These are phyloP conservation scores for Zeuzera pyrina DNA, from an alignment of 2,888 invertebrate species.

Conservation along the genomic window DNA sequence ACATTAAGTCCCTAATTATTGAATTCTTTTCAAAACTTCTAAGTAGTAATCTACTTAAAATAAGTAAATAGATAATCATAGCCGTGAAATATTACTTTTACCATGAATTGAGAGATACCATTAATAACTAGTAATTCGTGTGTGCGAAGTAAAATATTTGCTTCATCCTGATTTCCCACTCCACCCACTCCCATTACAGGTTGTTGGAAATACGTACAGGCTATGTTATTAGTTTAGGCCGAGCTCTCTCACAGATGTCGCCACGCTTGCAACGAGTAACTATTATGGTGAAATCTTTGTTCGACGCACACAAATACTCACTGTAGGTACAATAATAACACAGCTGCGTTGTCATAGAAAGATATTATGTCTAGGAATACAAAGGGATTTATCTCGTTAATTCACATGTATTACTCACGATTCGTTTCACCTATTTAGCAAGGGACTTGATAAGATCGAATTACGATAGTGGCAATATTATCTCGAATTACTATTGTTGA, in stretches of 20 bases:
- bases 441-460: conserved; percentile 50
- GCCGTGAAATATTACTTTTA: too few relatives aligned
- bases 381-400: conserved; percentile 57
- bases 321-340: conserved; percentile 29
- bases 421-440: conserved; percentile 58
- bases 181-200: conserved; percentile 35
- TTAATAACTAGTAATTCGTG: conserved; percentile 10
- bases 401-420: conserved; percentile 62
- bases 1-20: not conserved
- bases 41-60: too few relatives aligned
- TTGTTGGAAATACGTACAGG: conserved; percentile 35
- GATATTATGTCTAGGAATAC: conserved; percentile 16
- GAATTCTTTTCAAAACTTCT: too few relatives aligned
- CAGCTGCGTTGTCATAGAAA: conserved; percentile 29
- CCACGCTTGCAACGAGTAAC: conserved; percentile 37
- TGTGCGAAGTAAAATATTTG: conserved; percentile 17
- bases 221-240: conserved; percentile 46
- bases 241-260: conserved; percentile 48
- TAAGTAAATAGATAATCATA: too few relatives aligned
- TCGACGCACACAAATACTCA: conserved; percentile 36
- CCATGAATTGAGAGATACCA: too few relatives aligned
- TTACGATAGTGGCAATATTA: conserved; percentile 60
- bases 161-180: conserved; percentile 12
- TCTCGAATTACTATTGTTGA: conserved; percentile 58
- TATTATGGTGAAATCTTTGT: conserved; percentile 31